These are phyloP conservation scores for Coregonus suidteri DNA, from an alignment of 2,797 vertebrate genomes.

Conservation along the genomic window DNA sequence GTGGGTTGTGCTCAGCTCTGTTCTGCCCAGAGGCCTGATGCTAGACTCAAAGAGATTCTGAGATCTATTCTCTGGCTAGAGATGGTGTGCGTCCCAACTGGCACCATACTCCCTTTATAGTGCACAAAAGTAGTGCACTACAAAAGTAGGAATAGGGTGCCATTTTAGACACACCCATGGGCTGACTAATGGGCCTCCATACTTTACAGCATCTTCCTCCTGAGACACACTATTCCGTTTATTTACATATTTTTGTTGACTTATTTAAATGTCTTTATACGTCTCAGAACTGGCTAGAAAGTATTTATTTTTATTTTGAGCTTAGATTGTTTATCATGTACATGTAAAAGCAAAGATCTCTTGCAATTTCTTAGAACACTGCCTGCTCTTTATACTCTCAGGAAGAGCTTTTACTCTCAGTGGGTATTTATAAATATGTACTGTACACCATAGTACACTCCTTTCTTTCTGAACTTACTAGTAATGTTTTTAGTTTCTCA, in stretches of 20 bases:
- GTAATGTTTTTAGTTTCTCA: background rate
- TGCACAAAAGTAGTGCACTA: background rate
- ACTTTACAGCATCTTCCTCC: slow-evolving; percentile 50
- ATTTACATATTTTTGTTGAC: slow-evolving; percentile 41
- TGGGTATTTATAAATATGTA: background rate
- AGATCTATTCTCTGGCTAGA: slow-evolving; percentile 64
- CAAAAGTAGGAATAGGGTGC: background rate
- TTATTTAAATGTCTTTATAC: slow-evolving; percentile 38
- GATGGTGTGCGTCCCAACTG: slow-evolving; percentile 36
- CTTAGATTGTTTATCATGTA: slow-evolving; percentile 31
- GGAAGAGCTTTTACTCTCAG: background rate
- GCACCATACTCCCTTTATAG: too few relatives aligned
- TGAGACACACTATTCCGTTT: slow-evolving; percentile 62
- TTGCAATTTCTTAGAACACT: slow-evolving; percentile 6
- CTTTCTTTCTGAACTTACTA: background rate
- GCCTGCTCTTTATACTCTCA: background rate
- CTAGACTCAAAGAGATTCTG: slow-evolving; percentile 66
- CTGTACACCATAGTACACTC: background rate
- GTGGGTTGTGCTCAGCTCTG: too few relatives aligned
- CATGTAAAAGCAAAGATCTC: background rate
- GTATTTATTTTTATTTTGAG: slow-evolving; percentile 17
- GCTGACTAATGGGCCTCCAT: slow-evolving; percentile 61
- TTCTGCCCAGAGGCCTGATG: slow-evolving; percentile 50
- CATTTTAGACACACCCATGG: background rate
- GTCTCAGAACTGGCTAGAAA: slow-evolving; percentile 39